A percentile compares a stretch with the other conserved stretches of the same genome.
Evolutionary conservation across 1,140 invertebrate species (phyloP).

Genomic region (Delia radicum): DNA sequence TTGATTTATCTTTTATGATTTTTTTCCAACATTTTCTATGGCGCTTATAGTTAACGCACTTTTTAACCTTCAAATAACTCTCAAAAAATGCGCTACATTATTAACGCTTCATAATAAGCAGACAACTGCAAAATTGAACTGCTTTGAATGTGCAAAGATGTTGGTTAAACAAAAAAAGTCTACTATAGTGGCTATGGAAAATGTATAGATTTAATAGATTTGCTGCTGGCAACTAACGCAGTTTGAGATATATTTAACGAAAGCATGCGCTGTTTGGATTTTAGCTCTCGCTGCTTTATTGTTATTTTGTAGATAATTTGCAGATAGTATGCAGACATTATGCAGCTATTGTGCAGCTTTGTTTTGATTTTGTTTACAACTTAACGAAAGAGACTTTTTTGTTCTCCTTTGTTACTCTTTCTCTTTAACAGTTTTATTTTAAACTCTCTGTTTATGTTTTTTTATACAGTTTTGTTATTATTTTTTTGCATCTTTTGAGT

Average conservation of each 20-base stretch:
- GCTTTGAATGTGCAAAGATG: not conserved
- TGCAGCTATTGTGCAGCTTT: no score
- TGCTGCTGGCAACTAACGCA: no score
- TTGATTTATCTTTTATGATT: not conserved
- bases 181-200: no score
- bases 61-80: slow-evolving; percentile 25
- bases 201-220: no score
- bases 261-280: not conserved
- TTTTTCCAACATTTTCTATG: not conserved
- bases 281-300: no score
- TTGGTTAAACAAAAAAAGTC: not conserved
- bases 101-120: not conserved
- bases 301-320: not conserved
- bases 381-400: not conserved
- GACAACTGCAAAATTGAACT: not conserved
- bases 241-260: slow-evolving; percentile 1
- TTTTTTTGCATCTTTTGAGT: not conserved
- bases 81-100: not conserved
- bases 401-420: not conserved
- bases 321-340: not conserved
- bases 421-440: not conserved
- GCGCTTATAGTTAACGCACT: slow-evolving; percentile 12
- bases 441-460: not conserved
- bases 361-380: no score
- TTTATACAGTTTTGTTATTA: not conserved